Base-by-base conservation (phyloP, 2,888 invertebrate species). In the Melanotus villosus region DNA sequence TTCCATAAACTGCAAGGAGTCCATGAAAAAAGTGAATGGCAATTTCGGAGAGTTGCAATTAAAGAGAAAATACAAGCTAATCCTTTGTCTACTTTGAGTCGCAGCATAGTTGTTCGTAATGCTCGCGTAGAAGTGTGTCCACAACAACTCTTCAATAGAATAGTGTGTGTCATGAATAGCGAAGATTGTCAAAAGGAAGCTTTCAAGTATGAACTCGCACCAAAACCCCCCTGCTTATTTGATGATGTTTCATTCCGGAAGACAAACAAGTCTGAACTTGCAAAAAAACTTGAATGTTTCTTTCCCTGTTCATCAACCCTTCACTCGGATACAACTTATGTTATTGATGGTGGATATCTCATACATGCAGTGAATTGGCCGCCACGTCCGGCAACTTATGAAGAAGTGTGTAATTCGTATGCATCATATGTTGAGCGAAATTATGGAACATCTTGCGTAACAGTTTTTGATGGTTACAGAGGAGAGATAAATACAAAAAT, bases 311-410 rank as follows among this genome's bases (percentile, higher is more conserved):
- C 38, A 38, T 12, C 38, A 38, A 38, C n/a, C 45, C 19, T 38
- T 38, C 38, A 4, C 4, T 6, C n/a, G 16, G n/a, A n/a, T n/a
- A n/a, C n/a, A n/a, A n/a, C n/a, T n/a, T n/a, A n/a, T n/a, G n/a
- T n/a, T n/a, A n/a, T 47, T 47, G 47, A 47, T 23, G 47, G 47
- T 47, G 47, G 19, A 47, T 47, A 47, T 47, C 19, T 47, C 12
- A 21, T 47, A 47, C 47, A 45, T 45, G 45, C 45, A 45, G 45
- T 45, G 9, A 45, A 7, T 47, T 21, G 47, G 23, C 47, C 21
- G 23, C 47, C 21, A 47, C 23, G 47, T 23, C 23, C 47, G 14
- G 56, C n/a, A n/a, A n/a, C n/a, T n/a, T n/a, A n/a, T n/a, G n/a
- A n/a, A n/a, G n/a, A n/a, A n/a, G n/a, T n/a, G n/a, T n/a, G n/a